Evolutionary conservation across 2,888 invertebrate genomes (phyloP).

Genomic region (Coleophora flavipennella): DNA sequence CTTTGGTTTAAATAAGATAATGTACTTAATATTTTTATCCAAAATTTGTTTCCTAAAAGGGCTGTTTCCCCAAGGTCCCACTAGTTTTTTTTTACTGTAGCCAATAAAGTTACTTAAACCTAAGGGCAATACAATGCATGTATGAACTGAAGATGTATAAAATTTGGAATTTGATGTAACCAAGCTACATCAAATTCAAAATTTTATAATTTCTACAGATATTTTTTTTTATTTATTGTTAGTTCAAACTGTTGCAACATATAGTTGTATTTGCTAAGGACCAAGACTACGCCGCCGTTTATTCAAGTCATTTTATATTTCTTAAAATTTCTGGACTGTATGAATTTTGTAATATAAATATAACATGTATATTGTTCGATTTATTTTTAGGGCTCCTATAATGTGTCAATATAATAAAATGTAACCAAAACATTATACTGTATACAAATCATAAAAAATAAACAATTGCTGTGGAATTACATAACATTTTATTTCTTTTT

Average conservation of each 20-base stretch:
- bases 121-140: not conserved
- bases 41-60: too few species aligned
- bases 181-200: constrained; percentile 31
- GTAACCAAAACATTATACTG: constrained; percentile 67
- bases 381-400: constrained; percentile 62
- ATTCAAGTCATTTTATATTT: constrained; percentile 44
- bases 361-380: constrained; percentile 65
- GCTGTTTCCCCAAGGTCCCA: too few species aligned
- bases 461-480: constrained; percentile 57
- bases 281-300: constrained; percentile 48
- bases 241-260: constrained; percentile 18
- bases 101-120: constrained; percentile 1
- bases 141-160: not conserved
- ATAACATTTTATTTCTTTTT: constrained; percentile 15
- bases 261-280: constrained; percentile 46
- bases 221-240: not conserved
- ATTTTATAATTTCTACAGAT: constrained; percentile 18
- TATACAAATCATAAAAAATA: constrained; percentile 66
- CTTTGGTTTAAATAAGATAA: too few species aligned
- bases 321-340: constrained; percentile 42
- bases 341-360: constrained; percentile 53
- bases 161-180: constrained; percentile 34
- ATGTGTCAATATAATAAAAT: constrained; percentile 66
- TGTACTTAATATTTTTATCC: not conserved
- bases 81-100: too few species aligned